Evolutionary conservation across 2,113 vertebrate genomes (phyloP), one percentile per base, ranked within the genome.

Genomic region (Onychostruthus taczanowskii): DNA sequence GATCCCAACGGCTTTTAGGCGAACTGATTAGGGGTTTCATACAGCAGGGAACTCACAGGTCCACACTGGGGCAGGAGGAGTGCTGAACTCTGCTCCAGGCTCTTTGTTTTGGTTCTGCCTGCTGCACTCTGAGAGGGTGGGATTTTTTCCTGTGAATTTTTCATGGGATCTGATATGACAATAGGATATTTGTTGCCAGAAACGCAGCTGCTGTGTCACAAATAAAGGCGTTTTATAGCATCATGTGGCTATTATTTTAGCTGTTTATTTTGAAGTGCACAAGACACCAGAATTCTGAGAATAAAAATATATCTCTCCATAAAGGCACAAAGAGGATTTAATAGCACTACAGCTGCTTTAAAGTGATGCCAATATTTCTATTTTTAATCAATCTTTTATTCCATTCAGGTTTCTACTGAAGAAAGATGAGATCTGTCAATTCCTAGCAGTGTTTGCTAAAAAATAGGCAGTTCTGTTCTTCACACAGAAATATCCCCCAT

Each of bases 181-280:
- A 83, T 87, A 67, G 72, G 61, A n/a, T 67, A 88, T 27, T 82
- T 94, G 86, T 86, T 90, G 91, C 56, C 66, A 90, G 59, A 89
- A 78, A 89, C 0, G 6, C 93, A 95, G 91, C 87, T 91, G 96
- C 67, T 89, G 44, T 85, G 41, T 66, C 43, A 49, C 68, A 93
- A 94, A 91, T 69, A 91, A 80, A 87, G 68, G 86, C 11, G 0
- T 61, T 89, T 87, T 58, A 92, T 31, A 70, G 52, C 33, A 84
- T 28, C 50, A 37, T 10, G 30, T 5, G 66, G 66, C 61, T 53
- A 89, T 50, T 93, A 78, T 83, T 93, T 85, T 94, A 91, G 75
- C 50, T 76, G 37, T 10, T 73, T 61, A 84, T 91, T 95, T 69
- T 70, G 59, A 70, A 91, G 6, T 1, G 17, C 1, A 13, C 19